These are phyloP conservation scores for Lepidocyrtoides sp. DNA, from an alignment of 2,888 invertebrate species.

Conservation along the genomic window DNA sequence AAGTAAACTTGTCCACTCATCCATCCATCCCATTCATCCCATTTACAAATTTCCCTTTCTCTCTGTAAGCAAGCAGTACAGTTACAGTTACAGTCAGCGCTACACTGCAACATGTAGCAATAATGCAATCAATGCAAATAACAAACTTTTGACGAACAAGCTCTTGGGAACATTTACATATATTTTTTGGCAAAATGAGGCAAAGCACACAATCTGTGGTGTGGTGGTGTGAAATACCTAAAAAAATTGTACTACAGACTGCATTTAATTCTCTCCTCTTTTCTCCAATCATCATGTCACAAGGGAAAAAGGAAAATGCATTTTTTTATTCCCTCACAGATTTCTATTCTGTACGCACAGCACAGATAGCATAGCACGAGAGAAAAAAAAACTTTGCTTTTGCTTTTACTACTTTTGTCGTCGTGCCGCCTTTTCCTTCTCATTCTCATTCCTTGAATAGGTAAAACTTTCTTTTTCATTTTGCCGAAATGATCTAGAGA, in stretches of 20 bases:
- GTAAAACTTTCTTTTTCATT: constrained; percentile 47
- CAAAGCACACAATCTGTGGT: constrained; percentile 7
- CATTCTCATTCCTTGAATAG: not conserved
- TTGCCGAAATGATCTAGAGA: not conserved
- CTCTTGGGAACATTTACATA: not conserved
- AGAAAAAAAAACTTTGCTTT: not conserved
- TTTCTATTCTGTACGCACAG: not conserved
- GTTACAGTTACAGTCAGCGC: not conserved
- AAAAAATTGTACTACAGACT: constrained; percentile 24
- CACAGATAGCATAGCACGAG: not conserved
- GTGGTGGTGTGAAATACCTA: not conserved
- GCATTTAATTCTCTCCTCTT: constrained; percentile 48
- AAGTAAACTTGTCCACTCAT: constrained; percentile 47
- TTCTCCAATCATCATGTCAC: constrained; percentile 43
- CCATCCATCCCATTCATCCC: constrained; percentile 44
- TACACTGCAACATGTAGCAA: not conserved
- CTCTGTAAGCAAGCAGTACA: not conserved
- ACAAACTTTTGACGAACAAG: not conserved
- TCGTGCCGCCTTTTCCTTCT: not conserved
- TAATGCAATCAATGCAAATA: constrained; percentile 52
- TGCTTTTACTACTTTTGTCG: no score
- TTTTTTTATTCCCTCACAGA: constrained; percentile 30
- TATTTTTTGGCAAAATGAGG: not conserved
- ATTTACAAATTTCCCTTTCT: constrained; percentile 45
- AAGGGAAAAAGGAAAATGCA: constrained; percentile 62